Base-by-base conservation (phyloP, 2,888 invertebrate genomes). In the Drosophila greeni region DNA sequence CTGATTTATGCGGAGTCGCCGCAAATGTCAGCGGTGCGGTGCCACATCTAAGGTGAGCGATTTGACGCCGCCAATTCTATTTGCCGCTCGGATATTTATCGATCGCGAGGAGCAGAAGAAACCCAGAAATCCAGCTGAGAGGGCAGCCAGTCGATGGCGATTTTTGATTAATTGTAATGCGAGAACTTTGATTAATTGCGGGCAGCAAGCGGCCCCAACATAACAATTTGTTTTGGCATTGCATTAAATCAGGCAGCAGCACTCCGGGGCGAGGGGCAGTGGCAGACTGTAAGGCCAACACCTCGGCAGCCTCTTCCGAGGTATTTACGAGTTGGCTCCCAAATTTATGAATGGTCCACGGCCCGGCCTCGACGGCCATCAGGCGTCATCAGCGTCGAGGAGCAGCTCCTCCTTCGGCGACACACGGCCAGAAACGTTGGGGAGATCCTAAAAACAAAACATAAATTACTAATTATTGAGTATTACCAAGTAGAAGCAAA, bases 41-140 rank as follows among this genome's bases (percentile, higher is more conserved):
- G 54, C 24, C 49, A 82, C 80, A 74, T 82, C 77, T 78, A 82
- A 78, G 82, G 76, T 78, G 74, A 65, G 82, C 82, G 72, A 78
- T 80, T 83, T 83, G 78, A 80, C 79, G 79, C 83, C 79, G 79
- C 73, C 83, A 71, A 81, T 83, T 83, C 83, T 81, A 81, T 80
- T 81, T 64, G 45, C 29, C 29, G 45, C 14, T 29, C 29, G 5
- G 20, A 47, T 47, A 31, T 47, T 47, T 47, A 47, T 47, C 29
- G 18, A 20, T 31, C 45, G 45, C 12, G 14, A n/a, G 29, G 8
- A 31, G 14, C 45, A 18, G 1, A 45, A 45, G 45, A 29, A 29
- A 45, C 29, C 45, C 45, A 45, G 18, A 29, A 18, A 45, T 45
- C 45, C 45, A 47, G 45, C 45, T 47, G 45, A 66, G 34, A 29